These are phyloP conservation scores for Apotomis betuletana DNA, from an alignment of 2,888 invertebrate species.

Conservation along the genomic window DNA sequence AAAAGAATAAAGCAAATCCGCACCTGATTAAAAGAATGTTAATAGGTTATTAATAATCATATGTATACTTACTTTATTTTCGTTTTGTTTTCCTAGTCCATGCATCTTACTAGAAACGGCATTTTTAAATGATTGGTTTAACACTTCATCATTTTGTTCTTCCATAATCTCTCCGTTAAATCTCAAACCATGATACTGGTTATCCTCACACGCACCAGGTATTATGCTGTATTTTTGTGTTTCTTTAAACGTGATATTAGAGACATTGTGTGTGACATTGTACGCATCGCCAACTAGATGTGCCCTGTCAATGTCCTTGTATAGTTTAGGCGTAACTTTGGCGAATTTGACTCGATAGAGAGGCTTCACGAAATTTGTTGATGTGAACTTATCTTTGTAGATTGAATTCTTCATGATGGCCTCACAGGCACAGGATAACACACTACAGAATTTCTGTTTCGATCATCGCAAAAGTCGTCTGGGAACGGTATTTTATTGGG, in stretches of 20 bases:
- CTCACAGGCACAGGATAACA: conserved; percentile 24
- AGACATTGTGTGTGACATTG: conserved; percentile 45
- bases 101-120: neutral
- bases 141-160: neutral
- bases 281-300: conserved; percentile 68
- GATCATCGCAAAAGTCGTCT: too few species aligned
- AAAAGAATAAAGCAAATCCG: too few species aligned
- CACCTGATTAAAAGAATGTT: too few species aligned
- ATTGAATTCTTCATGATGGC: conserved; percentile 53
- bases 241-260: conserved; percentile 30
- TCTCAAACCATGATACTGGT: conserved; percentile 38
- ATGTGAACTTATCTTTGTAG: conserved; percentile 62
- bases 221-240: conserved; percentile 48
- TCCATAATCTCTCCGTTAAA: conserved; percentile 20
- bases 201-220: conserved; percentile 54
- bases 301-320: conserved; percentile 54
- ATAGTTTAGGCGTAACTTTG: conserved; percentile 53
- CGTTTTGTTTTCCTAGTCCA: neutral
- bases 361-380: conserved; percentile 66
- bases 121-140: conserved; percentile 2
- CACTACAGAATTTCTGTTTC: too few species aligned
- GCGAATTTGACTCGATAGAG: conserved; percentile 57
- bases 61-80: neutral
- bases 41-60: too few species aligned
- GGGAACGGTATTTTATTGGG: too few species aligned